A percentile compares a stretch with the other conserved stretches of the same genome.
Evolutionary conservation across 2,888 invertebrate species (phyloP).

Genomic region (Ornithoptera priamus): DNA sequence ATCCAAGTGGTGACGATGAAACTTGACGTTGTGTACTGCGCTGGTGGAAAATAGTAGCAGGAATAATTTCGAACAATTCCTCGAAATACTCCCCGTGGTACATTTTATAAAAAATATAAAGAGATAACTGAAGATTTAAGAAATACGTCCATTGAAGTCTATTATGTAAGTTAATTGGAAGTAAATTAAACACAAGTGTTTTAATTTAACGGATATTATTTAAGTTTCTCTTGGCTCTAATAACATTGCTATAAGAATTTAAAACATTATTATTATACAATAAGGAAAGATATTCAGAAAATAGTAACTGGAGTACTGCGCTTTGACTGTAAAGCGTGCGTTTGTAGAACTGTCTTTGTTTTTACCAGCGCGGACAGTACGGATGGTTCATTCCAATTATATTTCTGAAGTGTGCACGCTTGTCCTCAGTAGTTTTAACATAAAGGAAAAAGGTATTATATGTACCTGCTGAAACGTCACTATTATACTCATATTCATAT

Average conservation of each 20-base stretch:
- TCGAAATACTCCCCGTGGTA: too few relatives aligned
- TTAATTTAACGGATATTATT: too few relatives aligned
- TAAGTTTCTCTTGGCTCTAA: too few relatives aligned
- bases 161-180: too few relatives aligned
- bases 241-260: constrained; percentile 17
- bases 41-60: too few relatives aligned
- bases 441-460: constrained; percentile 29
- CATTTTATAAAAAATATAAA: too few relatives aligned
- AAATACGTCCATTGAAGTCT: too few relatives aligned
- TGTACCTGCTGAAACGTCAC: constrained; percentile 17
- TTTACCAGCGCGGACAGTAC: constrained; percentile 34
- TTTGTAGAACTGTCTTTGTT: constrained; percentile 37
- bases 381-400: constrained; percentile 38
- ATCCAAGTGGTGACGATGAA: too few relatives aligned
- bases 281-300: constrained; percentile 30
- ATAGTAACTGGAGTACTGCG: constrained; percentile 31
- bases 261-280: constrained; percentile 36
- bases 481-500: neutral
- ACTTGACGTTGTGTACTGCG: too few relatives aligned
- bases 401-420: constrained; percentile 32
- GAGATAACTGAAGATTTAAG: too few relatives aligned
- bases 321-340: constrained; percentile 35
- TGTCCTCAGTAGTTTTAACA: constrained; percentile 29
- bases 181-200: too few relatives aligned
- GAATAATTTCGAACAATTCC: too few relatives aligned